Conservation (phyloP, 2,888 invertebrate genomes). For the Melinaea marsaeus region DNA sequence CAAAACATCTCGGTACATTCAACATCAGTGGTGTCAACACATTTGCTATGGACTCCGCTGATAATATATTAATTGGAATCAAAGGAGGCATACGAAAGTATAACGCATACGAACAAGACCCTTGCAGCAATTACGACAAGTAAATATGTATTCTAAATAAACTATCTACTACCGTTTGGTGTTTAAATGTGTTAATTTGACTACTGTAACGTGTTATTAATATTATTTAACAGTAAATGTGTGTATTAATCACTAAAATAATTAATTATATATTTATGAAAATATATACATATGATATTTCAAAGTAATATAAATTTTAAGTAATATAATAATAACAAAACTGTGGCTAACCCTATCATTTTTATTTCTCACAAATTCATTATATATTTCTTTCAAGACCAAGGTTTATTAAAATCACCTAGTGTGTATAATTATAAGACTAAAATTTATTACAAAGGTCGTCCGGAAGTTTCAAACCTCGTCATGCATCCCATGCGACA, state of each 20-base stretch:
- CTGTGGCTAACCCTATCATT: no score
- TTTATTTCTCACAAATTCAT: no score
- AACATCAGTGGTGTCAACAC: constrained; percentile 59
- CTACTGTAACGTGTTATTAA: no score
- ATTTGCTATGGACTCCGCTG: constrained; percentile 63
- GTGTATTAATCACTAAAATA: no score
- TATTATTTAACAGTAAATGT: no score
- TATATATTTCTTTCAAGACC: no score
- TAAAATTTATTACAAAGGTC: background rate
- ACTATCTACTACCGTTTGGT: constrained; percentile 6
- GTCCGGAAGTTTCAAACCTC: background rate
- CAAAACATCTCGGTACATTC: constrained; percentile 54
- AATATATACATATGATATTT: no score
- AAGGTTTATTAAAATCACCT: no score
- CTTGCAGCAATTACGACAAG: constrained; percentile 50
- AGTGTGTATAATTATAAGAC: background rate
- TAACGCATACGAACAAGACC: constrained; percentile 53
- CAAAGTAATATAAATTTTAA: no score
- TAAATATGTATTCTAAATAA: constrained; percentile 33
- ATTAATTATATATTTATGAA: no score
- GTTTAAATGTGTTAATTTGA: background rate
- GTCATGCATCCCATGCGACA: background rate
- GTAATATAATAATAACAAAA: no score
- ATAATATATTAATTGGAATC: constrained; percentile 63
- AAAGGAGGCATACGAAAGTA: constrained; percentile 60